phyloP scores from a whole-genome alignment of 1,140 invertebrate genomes.

The Drosophila kikkawai region DNA sequence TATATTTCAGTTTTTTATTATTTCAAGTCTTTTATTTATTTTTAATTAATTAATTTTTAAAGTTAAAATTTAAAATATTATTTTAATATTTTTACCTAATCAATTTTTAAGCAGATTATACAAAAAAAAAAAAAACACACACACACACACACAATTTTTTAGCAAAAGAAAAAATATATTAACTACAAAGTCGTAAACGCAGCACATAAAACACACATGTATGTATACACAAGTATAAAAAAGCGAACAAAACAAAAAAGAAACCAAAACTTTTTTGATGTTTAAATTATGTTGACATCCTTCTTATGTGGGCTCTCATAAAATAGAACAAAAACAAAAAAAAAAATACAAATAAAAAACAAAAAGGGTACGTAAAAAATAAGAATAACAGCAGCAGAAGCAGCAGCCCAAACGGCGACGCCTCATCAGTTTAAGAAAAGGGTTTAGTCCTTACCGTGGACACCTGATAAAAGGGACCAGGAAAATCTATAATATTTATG shows the following conservation, averaged over 20 bases:
- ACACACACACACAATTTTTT: conserved; percentile 14
- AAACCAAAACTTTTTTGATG: conserved; percentile 60
- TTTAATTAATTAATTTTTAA: too few relatives aligned
- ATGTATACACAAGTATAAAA: conserved; percentile 14
- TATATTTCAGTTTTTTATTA: background rate
- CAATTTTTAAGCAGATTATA: background rate
- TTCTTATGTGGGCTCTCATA: conserved; percentile 50
- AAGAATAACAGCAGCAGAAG: conserved; percentile 18
- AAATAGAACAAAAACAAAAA: conserved; percentile 20
- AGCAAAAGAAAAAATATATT: background rate
- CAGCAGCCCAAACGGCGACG: conserved; percentile 29
- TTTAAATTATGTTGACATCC: conserved; percentile 77
- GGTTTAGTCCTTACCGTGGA: conserved; percentile 9
- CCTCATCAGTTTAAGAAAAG: conserved; percentile 24
- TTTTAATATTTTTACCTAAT: background rate
- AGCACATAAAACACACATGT: conserved; percentile 26
- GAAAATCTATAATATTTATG: too few relatives aligned
- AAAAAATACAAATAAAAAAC: background rate
- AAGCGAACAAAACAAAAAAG: conserved; percentile 38
- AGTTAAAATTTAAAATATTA: too few relatives aligned
- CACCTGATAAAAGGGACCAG: background rate
- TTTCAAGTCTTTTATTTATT: background rate
- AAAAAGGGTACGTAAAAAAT: conserved; percentile 7
- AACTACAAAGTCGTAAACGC: conserved; percentile 34
- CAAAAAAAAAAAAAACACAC: too few relatives aligned